A percentile compares a stretch with the other conserved stretches of the same genome.
Evolutionary conservation across 2,888 invertebrate species (phyloP).

Genomic region (Phortica okadai): DNA sequence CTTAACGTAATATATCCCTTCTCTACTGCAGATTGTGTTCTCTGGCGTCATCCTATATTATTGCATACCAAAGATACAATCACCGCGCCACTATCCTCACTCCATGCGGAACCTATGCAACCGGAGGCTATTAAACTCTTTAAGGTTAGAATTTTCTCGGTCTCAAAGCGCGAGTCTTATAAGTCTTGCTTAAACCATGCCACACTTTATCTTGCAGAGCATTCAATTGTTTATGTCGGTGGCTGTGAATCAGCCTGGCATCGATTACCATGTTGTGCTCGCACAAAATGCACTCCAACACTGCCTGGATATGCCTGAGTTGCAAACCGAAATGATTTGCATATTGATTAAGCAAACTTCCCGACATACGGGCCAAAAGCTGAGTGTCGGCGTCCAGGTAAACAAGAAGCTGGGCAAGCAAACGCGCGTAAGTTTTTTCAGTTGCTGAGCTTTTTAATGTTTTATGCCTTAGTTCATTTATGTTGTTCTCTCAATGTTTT

Average conservation of each 20-base stretch:
- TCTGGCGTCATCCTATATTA: slow-evolving; percentile 95
- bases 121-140: slow-evolving; percentile 95
- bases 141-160: slow-evolving; percentile 80
- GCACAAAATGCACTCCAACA: slow-evolving; percentile 97
- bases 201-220: slow-evolving; percentile 80
- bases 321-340: slow-evolving; percentile 95
- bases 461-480: slow-evolving; percentile 40
- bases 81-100: slow-evolving; percentile 91
- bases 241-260: slow-evolving; percentile 94
- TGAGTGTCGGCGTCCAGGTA: slow-evolving; percentile 93
- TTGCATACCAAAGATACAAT: slow-evolving; percentile 94
- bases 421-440: slow-evolving; percentile 82
- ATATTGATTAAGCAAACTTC: slow-evolving; percentile 95
- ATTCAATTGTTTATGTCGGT: slow-evolving; percentile 97
- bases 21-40: slow-evolving; percentile 82
- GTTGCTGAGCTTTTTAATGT: slow-evolving; percentile 76
- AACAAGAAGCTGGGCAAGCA: slow-evolving; percentile 81
- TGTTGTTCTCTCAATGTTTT: slow-evolving; percentile 21
- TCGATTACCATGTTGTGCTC: slow-evolving; percentile 97
- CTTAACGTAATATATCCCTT: too few species aligned
- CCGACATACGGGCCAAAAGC: slow-evolving; percentile 87
- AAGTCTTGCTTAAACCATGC: background rate
- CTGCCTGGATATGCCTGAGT: slow-evolving; percentile 91
- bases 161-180: background rate
- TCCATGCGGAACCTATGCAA: slow-evolving; percentile 92